Conservation (phyloP, 2,113 vertebrate genomes). For the Xiphias gladius region DNA sequence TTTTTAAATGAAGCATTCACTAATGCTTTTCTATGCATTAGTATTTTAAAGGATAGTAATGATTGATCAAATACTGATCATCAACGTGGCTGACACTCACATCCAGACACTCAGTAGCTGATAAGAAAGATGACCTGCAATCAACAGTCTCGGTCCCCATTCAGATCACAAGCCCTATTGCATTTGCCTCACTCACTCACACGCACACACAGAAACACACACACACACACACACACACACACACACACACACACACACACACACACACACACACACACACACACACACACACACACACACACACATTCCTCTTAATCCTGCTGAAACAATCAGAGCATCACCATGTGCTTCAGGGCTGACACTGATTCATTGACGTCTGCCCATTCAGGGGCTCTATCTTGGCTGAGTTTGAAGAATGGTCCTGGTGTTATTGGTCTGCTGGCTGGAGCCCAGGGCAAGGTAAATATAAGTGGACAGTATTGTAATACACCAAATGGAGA, state of each 20-base stretch:
- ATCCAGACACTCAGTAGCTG: constrained; percentile 25
- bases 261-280: no score
- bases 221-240: not conserved
- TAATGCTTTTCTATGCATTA: not conserved
- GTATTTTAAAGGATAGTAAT: not conserved
- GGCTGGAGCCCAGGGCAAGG: constrained; percentile 37
- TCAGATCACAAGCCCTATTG: constrained; percentile 12
- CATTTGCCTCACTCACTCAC: not conserved
- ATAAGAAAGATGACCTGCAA: constrained; percentile 59
- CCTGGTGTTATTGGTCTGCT: constrained; percentile 52
- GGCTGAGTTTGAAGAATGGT: constrained; percentile 44
- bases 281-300: no score
- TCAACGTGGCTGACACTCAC: not conserved
- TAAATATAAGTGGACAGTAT: constrained; percentile 55
- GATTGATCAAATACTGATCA: not conserved
- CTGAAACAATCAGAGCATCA: constrained; percentile 67
- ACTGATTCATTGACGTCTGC: constrained; percentile 64
- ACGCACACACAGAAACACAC: not conserved
- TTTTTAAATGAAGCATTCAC: not conserved
- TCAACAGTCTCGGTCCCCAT: constrained; percentile 49
- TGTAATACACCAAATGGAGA: constrained; percentile 59
- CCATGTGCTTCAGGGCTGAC: constrained; percentile 56
- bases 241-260: constrained; percentile 15
- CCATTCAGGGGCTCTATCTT: constrained; percentile 42
- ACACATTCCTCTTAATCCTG: constrained; percentile 83